Evolutionary conservation across 2,113 vertebrate species (phyloP), one percentile per base, ranked within the genome.

Genomic region (Anser cygnoides): DNA sequence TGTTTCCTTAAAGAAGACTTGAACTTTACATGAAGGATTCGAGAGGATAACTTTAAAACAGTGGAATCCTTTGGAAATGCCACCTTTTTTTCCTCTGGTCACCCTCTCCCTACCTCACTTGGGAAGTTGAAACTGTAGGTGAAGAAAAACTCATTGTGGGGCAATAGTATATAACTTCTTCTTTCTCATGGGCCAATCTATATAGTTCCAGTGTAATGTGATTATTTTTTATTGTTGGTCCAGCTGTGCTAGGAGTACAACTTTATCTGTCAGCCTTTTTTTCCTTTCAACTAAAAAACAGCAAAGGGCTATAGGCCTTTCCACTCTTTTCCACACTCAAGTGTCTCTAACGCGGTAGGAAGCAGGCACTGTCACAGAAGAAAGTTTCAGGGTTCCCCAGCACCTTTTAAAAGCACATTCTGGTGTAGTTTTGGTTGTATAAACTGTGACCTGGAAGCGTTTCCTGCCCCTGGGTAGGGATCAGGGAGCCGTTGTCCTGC

Each of bases 331-430:
- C 68, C 77, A 78, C 54, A 25, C 62, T 85, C n/a, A 57, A 16
- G 50, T 59, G 55, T 61, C 62, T 80, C 57, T 88, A 59, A 41
- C 83, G 68, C 81, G 75, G 63, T 72, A 71, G 68, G 68, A 94
- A 72, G 63, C 58, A 70, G 58, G 71, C 85, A 76, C 79, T 81
- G n/a, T 94, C 92, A 55, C 94, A 77, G 73, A 91, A 94, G 63
- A 95, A 86, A 83, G 41, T 74, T 91, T 93, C 83, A 92, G 91
- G 67, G 31, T 72, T 96, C 93, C 66, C 68, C 71, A 71, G 90
- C 89, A 97, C 89, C 81, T 97, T 93, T 87, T 55, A 68, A n/a
- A 91, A 95, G 92, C 94, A 95, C 49, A 62, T 93, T 76, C 58
- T 68, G 39, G 15, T 52, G 39, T 67, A 28, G 4, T 79, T 85